These are phyloP conservation scores for Rhinoraja longicauda DNA, from an alignment of 2,797 vertebrate species.

Conservation along the genomic window DNA sequence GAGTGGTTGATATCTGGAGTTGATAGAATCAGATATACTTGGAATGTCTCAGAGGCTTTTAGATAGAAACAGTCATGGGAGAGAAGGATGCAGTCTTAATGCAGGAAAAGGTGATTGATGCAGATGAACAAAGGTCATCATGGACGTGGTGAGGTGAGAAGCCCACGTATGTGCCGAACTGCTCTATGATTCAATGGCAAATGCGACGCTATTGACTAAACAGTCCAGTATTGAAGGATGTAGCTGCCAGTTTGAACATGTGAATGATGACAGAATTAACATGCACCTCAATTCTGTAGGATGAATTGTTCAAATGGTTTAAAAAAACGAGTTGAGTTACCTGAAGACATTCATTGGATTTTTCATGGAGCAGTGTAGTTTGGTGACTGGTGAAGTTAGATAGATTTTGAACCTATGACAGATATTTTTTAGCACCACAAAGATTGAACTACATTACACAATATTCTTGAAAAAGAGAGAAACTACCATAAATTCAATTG, in stretches of 20 bases:
- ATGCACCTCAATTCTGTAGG: neutral
- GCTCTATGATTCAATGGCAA: too few species aligned
- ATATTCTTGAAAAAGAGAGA: neutral
- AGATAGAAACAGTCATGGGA: too few species aligned
- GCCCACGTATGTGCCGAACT: too few species aligned
- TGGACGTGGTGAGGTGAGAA: too few species aligned
- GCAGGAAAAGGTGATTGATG: too few species aligned
- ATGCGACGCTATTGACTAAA: neutral
- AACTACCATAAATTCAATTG: neutral
- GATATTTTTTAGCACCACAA: neutral
- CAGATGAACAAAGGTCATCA: too few species aligned
- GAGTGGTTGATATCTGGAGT: too few species aligned
- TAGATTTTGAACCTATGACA: neutral
- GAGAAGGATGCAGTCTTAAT: too few species aligned
- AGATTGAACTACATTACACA: neutral
- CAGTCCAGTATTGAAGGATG: neutral
- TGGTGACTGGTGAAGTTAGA: too few species aligned
- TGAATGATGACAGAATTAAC: neutral
- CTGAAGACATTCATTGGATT: neutral
- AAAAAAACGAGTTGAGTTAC: neutral
- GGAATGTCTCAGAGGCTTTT: too few species aligned
- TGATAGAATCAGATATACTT: too few species aligned
- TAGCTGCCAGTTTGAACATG: neutral
- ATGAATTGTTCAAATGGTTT: neutral
- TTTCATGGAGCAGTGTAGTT: neutral